Base-by-base conservation (phyloP, 2,888 invertebrate species). In the Horisme vitalbata region DNA sequence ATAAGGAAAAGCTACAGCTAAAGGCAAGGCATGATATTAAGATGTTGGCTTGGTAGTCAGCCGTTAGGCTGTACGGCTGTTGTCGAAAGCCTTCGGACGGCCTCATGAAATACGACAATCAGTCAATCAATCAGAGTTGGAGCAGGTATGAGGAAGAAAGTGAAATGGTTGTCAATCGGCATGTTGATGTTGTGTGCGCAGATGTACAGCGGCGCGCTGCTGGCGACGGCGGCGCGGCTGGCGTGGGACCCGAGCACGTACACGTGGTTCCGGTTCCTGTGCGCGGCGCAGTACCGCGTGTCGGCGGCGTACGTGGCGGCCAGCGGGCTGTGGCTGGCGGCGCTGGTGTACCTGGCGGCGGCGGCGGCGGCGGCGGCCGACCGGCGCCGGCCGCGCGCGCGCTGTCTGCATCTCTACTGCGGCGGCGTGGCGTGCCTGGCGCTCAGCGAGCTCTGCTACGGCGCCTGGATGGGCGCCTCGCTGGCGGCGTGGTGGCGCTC, bases 171-270 rank as follows among this genome's bases (percentile, higher is more conserved):
- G 18, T 5, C 6, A 6, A 18, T 18, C 4, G 18, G 4, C 5
- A 2, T 7, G 18, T 9, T 33, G 27, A 14, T 27, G 30, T 24
- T 10, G 33, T 10, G 14, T 11, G 1, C 57, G 52, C 80, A 89
- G 88, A 87, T 88, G 88, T 89, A 86, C 82, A 79, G 79, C 69
- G 88, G 88, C 61, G 88, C 88, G 65, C 75, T 89, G 76, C 80
- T 89, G 72, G 80, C 86, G 67, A 89, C 88, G 65, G 86, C 87
- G 70, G 88, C 87, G 74, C 83, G 88, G 64, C 83, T 88, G 62
- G 82, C 86, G 61, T 88, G 88, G 88, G 88, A 88, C 77, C 88
- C 88, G 47, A 83, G 83, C 81, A 88, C 88, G 21, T 88, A 87
- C 83, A 67, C 85, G 63, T 87, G 87, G 88, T 86, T 88, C 79